Percentiles rank a stretch among this genome's conserved stretches.
These are phyloP conservation scores for Atherinomorus stipes DNA, from an alignment of 2,113 vertebrate species.

Conservation along the genomic window DNA sequence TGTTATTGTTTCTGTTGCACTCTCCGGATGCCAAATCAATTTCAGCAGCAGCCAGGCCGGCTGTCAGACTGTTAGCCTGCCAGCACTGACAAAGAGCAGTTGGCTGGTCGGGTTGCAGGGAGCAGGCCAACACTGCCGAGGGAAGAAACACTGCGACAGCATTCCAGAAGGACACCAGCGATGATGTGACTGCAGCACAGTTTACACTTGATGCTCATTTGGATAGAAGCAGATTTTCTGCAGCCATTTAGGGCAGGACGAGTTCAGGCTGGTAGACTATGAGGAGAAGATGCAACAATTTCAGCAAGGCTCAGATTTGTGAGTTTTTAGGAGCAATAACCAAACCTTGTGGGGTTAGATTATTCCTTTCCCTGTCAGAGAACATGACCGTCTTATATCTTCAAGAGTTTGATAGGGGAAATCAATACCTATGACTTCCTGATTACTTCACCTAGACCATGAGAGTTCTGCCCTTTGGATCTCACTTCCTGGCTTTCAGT, in stretches of 20 bases:
- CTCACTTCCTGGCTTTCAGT: neutral
- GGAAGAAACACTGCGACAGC: conserved; percentile 35
- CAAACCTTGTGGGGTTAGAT: neutral
- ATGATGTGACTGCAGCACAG: neutral
- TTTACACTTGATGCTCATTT: neutral
- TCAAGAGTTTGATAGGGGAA: neutral
- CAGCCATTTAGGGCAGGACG: neutral
- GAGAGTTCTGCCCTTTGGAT: neutral
- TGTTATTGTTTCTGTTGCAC: conserved; percentile 13
- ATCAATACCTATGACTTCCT: conserved; percentile 13
- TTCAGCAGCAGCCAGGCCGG: conserved; percentile 49
- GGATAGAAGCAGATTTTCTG: neutral
- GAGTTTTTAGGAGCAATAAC: neutral
- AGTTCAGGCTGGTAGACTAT: neutral
- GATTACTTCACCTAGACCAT: conserved; percentile 3
- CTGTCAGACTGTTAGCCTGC: conserved; percentile 31
- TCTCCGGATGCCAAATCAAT: conserved; percentile 58
- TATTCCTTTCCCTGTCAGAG: neutral
- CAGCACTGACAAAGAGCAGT: conserved; percentile 55
- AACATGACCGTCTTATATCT: neutral
- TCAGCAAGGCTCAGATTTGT: neutral
- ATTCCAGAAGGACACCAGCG: conserved; percentile 21
- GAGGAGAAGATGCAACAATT: neutral
- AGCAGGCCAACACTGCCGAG: conserved; percentile 14
- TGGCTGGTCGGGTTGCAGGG: conserved; percentile 35